phyloP scores from a whole-genome alignment of 2,888 invertebrate genomes.

The Ischnura elegans region DNA sequence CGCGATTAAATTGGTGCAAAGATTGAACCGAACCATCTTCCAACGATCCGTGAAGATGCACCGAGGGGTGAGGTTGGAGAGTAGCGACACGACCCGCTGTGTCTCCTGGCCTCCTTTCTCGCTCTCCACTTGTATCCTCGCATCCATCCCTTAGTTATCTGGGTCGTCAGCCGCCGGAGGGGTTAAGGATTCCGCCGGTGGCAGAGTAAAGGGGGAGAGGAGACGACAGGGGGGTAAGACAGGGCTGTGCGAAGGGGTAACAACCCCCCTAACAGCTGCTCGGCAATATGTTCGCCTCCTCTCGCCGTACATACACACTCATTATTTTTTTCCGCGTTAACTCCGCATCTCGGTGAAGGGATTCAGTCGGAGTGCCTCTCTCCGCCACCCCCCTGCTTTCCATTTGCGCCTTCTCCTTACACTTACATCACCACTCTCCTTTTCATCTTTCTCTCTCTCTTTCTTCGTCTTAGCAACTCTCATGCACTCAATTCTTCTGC shows the following conservation, averaged over 20 bases:
- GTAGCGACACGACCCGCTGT: background rate
- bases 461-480: background rate
- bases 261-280: background rate
- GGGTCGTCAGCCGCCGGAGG: background rate
- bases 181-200: background rate
- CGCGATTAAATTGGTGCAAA: too few relatives aligned
- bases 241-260: background rate
- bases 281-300: background rate
- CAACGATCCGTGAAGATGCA: too few relatives aligned
- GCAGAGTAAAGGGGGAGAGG: background rate
- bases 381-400: too few relatives aligned
- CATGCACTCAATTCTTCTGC: background rate
- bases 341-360: background rate
- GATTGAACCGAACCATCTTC: too few relatives aligned
- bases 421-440: background rate
- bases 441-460: background rate
- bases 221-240: background rate
- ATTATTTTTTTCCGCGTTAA: background rate
- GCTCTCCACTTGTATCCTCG: conserved; percentile 1
- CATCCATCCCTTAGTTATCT: conserved; percentile 1
- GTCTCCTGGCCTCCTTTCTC: background rate
- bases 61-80: background rate
- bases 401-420: background rate
- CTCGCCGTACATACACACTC: too few relatives aligned
- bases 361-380: background rate